These are phyloP conservation scores for Anthopleura sola DNA, from an alignment of 64 coral and sea anemone genomes.

Conservation along the genomic window DNA sequence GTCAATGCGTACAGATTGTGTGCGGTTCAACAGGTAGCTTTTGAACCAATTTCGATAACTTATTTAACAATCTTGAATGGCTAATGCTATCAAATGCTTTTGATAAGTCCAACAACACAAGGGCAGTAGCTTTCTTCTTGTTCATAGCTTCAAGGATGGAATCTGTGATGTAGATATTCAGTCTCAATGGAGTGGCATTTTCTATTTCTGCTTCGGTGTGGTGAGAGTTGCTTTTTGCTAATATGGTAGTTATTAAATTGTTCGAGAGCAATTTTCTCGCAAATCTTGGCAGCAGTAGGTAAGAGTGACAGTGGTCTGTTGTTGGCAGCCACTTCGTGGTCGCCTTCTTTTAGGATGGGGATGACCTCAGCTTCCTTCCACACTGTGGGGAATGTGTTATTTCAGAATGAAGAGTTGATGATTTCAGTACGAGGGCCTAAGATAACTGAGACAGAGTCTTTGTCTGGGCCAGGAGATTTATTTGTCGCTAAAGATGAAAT, in stretches of 20 bases:
- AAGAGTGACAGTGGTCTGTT: conserved; percentile 33
- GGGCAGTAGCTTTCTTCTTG: conserved; percentile 21
- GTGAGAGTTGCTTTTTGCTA: neutral
- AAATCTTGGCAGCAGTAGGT: conserved; percentile 18
- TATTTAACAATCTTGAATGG: conserved; percentile 1
- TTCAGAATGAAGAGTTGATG: conserved; percentile 19
- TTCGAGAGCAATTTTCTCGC: conserved; percentile 1
- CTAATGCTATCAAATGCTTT: conserved; percentile 26
- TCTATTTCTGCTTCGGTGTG: conserved; percentile 22
- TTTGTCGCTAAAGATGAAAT: conserved; percentile 22
- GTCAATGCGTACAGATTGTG: conserved; percentile 29
- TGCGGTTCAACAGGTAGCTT: conserved; percentile 20
- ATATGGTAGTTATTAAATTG: conserved; percentile 20
- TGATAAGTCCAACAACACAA: conserved; percentile 1
- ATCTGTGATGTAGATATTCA: conserved; percentile 11
- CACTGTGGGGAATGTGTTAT: neutral
- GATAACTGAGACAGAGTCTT: conserved; percentile 24
- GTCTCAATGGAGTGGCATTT: conserved; percentile 35
- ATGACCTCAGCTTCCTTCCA: conserved; percentile 36
- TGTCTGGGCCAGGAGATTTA: conserved; percentile 24
- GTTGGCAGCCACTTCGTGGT: conserved; percentile 6
- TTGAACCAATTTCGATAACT: conserved; percentile 27
- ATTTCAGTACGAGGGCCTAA: conserved; percentile 30
- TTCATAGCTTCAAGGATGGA: conserved; percentile 14
- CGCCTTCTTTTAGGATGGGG: conserved; percentile 19